Evolutionary conservation across 2,113 vertebrate genomes (phyloP).

Genomic region (Drymodes brunneopygia): DNA sequence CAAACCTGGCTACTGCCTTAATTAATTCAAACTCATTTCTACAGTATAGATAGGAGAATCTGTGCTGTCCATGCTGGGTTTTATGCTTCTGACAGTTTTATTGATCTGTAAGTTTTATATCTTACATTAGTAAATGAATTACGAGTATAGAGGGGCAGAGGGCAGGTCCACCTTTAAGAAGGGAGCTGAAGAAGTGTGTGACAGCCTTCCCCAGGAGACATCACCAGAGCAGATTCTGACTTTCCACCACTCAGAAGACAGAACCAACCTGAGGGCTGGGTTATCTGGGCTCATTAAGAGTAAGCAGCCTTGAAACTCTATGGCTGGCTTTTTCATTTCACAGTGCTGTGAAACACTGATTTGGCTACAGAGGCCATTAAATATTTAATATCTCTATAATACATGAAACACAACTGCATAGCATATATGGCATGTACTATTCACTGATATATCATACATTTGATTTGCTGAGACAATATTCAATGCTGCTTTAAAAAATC

Average conservation of each 20-base stretch:
- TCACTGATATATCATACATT: neutral
- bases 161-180: neutral
- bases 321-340: neutral
- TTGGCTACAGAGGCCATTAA: neutral
- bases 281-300: neutral
- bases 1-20: neutral
- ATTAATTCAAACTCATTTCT: neutral
- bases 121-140: neutral
- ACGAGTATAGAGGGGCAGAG: accelerated
- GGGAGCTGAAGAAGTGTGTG: accelerated
- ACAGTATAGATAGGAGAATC: neutral
- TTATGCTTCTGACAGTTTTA: neutral
- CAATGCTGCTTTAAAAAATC: neutral
- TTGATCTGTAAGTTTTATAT: neutral
- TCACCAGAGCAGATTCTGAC: neutral
- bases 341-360: neutral
- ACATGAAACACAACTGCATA: neutral
- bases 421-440: neutral
- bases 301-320: neutral
- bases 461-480: neutral
- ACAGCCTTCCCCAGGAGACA: neutral
- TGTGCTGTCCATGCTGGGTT: neutral
- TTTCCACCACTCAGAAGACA: accelerated
- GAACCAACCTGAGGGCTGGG: neutral
- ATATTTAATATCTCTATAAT: neutral